Evolutionary conservation across 2,888 invertebrate species (phyloP), one percentile per base, ranked within the genome.

Genomic region (Anthophora plumipes): DNA sequence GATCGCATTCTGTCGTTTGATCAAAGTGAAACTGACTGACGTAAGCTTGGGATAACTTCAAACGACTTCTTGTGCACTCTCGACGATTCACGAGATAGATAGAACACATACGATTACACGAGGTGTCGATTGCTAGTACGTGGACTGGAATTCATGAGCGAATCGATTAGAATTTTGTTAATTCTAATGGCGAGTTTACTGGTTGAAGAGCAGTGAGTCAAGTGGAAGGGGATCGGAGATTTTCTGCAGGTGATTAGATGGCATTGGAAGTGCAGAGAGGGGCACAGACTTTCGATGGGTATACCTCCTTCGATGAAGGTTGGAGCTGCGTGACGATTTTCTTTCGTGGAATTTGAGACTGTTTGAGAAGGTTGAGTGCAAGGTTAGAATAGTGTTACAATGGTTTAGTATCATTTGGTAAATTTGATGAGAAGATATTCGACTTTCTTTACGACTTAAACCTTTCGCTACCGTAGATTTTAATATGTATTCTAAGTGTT

Each of bases 141-240:
- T 64, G 64, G 67, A 61, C 54, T 59, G 59, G 78, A 80, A 80
- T 60, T n/a, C 48, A 20, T 25, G 52, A 82, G 22, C 37, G 41
- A 37, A 46, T 25, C 25, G 59, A 79, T 75, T 68, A 59, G 80
- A 59, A 70, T 71, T n/a, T 74, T 43, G 64, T 60, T n/a, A 20
- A 50, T 55, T 67, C 67, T 41, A 69, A 60, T 20, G 43, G 20
- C 8, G 41, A 63, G 55, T n/a, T 22, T 60, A n/a, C 48, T 20
- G n/a, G 20, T 11, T 22, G 37, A 31, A 46, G 52, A 43, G 43
- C 39, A 48, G 22, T 61, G 67, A 54, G 39, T 68, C 67, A 55
- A 46, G 74, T n/a, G 41, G 43, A 20, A 7, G 64, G 7, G 6
- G 1, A 5, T 22, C 9, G 25, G 48, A 60, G 60, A 61, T 61